phyloP scores from a whole-genome alignment of 2,888 invertebrate species.

The Seira musarum region DNA sequence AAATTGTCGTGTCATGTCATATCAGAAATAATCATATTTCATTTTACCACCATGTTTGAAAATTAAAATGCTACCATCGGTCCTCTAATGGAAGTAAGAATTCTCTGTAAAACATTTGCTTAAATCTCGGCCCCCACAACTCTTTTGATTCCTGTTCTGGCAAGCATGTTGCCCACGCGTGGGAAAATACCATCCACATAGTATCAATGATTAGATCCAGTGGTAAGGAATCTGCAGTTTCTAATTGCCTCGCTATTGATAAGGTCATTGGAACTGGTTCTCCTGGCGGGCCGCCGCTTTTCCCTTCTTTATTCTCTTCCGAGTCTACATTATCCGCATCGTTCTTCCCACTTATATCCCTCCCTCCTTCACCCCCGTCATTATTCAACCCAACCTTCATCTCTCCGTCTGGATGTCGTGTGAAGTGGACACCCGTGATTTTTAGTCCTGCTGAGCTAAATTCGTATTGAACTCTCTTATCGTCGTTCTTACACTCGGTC shows the following conservation, averaged over 20 bases:
- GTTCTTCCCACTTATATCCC: too few species aligned
- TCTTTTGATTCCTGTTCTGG: slow-evolving; percentile 23
- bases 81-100: slow-evolving; percentile 32
- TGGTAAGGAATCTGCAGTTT: background rate
- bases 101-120: slow-evolving; percentile 36
- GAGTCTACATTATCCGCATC: too few species aligned
- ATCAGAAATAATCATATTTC: background rate
- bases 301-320: background rate
- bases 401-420: too few species aligned
- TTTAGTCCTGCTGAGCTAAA: slow-evolving; percentile 10
- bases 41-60: background rate
- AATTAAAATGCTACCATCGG: slow-evolving; percentile 18
- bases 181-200: slow-evolving; percentile 40
- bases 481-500: background rate
- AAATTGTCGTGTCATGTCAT: too few species aligned
- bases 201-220: slow-evolving; percentile 35
- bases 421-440: too few species aligned
- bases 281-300: background rate
- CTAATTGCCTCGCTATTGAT: slow-evolving; percentile 22
- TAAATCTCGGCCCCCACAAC: slow-evolving; percentile 39
- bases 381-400: too few species aligned
- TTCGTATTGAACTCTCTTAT: slow-evolving; percentile 3
- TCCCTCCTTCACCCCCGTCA: too few species aligned
- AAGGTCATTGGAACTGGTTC: background rate
- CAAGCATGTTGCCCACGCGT: slow-evolving; percentile 30